Base-by-base conservation (phyloP, 2,888 invertebrate species). In the Rugalucina vietnamica region DNA sequence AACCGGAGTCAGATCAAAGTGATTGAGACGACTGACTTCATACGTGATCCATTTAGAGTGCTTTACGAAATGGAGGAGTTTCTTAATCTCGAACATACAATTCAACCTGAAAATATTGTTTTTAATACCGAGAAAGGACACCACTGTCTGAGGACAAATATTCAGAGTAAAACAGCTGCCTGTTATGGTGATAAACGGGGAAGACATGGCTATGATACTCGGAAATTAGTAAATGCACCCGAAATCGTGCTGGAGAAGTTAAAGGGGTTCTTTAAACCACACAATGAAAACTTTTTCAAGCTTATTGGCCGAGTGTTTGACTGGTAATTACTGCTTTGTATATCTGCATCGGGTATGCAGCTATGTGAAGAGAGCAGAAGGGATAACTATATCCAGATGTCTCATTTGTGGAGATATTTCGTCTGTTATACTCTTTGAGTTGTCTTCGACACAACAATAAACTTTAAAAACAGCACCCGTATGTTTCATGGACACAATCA, bases 61-160 rank as follows among this genome's bases (percentile, higher is more conserved):
- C 81, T 94, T 21, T 76, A 85, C 10, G 78, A 86, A 21, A 86
- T 93, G 21, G 92, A 93, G 82, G 74, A 80, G 0, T 93, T 93
- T 76, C 84, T 93, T 2, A 88, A 90, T 2, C 70, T 93, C 1
- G 71, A 87, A 18, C 89, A 87, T 50, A 60, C 81, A 29, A 84
- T 93, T 18, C 70, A 80, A 21, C 76, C 80, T 10, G 97, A 97
- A 95, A 98, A 98, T 95, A 98, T 99, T 95, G 98, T 98, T 95
- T 99, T 98, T 95, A 99, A 99, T 95, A 97, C 97, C 95, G 98
- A 98, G 98, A n/a, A n/a, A n/a, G n/a, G n/a, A n/a, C n/a, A n/a
- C n/a, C n/a, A n/a, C n/a, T n/a, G n/a, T 18, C 43, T 43, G 43
- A 43, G 43, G 18, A 43, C 8, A 18, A 18, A 43, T 18, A 12